Conservation (phyloP, 2,797 vertebrate species). For the Varecia variegata region DNA sequence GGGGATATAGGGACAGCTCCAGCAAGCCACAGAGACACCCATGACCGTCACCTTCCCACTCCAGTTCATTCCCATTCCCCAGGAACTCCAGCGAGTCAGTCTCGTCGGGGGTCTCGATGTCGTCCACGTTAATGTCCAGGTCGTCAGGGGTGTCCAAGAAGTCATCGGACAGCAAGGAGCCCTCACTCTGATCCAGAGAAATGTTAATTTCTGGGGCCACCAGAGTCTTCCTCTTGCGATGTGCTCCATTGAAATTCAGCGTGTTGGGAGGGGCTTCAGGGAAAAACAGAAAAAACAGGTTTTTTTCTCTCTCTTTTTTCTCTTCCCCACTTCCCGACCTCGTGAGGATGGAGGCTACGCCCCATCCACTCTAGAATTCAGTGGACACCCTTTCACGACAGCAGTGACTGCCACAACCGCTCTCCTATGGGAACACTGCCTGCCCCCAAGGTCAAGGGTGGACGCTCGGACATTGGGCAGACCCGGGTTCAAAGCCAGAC, state of each 20-base stretch:
- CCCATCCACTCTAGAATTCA: not conserved
- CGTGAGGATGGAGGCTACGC: not conserved
- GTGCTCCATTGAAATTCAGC: slow-evolving; percentile 88
- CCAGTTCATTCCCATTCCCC: slow-evolving; percentile 94
- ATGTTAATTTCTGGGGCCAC: slow-evolving; percentile 97
- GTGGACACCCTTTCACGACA: not conserved
- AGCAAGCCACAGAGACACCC: not conserved
- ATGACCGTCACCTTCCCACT: slow-evolving; percentile 93
- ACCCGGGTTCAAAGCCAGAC: not conserved
- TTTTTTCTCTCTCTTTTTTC: no score
- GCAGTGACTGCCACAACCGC: rapidly evolving
- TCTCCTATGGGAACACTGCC: not conserved
- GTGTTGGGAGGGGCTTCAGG: slow-evolving; percentile 90
- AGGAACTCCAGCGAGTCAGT: slow-evolving; percentile 97
- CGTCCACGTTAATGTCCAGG: slow-evolving; percentile 97
- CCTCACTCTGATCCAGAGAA: slow-evolving; percentile 97
- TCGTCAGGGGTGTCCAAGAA: slow-evolving; percentile 96
- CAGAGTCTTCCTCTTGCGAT: slow-evolving; percentile 92
- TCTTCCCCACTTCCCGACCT: not conserved
- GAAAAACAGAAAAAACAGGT: not conserved
- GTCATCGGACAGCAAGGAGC: slow-evolving; percentile 95
- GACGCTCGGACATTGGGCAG: not conserved
- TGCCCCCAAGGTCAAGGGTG: not conserved
- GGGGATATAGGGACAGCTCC: not conserved
- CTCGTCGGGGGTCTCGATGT: slow-evolving; percentile 97